These are phyloP conservation scores for Protonibea diacanthus DNA, from an alignment of 2,797 vertebrate genomes.

Conservation along the genomic window DNA sequence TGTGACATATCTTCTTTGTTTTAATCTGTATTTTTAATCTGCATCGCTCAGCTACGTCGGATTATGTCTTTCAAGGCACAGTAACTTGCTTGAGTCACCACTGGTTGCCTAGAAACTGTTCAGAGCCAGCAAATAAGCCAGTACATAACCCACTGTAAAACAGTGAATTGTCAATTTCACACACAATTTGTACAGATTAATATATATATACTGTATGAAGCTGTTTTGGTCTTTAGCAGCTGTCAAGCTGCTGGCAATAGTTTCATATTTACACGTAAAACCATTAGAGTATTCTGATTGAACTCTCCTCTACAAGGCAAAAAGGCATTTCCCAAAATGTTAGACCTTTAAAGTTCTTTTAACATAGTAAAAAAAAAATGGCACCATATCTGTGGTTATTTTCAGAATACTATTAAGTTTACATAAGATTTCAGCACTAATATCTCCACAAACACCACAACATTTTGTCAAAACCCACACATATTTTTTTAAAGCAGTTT, in stretches of 20 bases:
- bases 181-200: background rate
- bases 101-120: slow-evolving; percentile 5
- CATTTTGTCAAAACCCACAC: background rate
- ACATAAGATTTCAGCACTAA: background rate
- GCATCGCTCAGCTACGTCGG: too few species aligned
- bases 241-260: too few species aligned
- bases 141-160: background rate
- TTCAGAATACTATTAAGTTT: background rate
- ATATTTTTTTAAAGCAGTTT: background rate
- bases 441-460: background rate
- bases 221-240: background rate
- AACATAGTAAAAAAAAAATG: background rate
- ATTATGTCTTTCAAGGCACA: background rate
- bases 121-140: background rate
- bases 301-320: background rate
- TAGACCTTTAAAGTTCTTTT: background rate
- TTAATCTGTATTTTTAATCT: background rate
- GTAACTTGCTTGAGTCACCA: background rate
- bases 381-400: background rate
- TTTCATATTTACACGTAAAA: too few species aligned
- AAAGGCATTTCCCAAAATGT: background rate
- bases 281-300: background rate
- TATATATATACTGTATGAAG: background rate
- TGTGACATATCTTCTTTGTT: background rate
- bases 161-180: background rate